Conservation (phyloP, 2,113 vertebrate genomes). For the Phylloscopus whistleri region DNA sequence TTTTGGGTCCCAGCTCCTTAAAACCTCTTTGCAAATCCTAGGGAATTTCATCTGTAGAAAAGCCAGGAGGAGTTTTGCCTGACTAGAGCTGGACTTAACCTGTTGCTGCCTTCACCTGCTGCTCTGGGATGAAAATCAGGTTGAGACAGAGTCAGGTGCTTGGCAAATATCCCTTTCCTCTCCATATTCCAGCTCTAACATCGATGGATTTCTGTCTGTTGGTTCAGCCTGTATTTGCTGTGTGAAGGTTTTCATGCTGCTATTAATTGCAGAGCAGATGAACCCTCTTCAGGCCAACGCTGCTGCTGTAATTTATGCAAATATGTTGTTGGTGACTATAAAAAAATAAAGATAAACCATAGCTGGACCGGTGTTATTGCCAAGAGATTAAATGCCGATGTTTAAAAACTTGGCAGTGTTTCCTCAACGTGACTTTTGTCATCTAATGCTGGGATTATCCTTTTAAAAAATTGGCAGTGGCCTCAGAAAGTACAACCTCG, state of each 20-base stretch:
- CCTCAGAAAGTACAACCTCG: neutral
- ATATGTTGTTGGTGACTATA: neutral
- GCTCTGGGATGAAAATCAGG: neutral
- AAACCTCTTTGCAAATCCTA: neutral
- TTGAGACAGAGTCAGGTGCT: neutral
- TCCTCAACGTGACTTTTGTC: conserved; percentile 7
- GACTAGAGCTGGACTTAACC: neutral
- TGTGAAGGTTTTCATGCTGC: neutral
- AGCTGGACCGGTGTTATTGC: neutral
- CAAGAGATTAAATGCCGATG: neutral
- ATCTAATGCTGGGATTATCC: conserved; percentile 44
- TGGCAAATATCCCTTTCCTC: neutral
- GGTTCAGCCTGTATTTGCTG: neutral
- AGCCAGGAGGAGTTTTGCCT: neutral
- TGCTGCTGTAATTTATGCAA: neutral
- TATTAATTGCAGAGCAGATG: neutral
- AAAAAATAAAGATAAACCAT: neutral
- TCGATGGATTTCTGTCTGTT: neutral
- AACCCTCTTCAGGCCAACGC: neutral
- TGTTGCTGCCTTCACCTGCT: neutral
- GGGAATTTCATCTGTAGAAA: neutral
- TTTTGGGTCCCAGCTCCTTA: neutral
- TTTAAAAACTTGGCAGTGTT: neutral
- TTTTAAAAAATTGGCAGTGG: conserved; percentile 38
- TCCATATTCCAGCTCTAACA: neutral